A percentile compares a stretch with the other conserved stretches of the same genome.
Evolutionary conservation across 2,888 invertebrate species (phyloP).

Genomic region (Syrista parreyssii): DNA sequence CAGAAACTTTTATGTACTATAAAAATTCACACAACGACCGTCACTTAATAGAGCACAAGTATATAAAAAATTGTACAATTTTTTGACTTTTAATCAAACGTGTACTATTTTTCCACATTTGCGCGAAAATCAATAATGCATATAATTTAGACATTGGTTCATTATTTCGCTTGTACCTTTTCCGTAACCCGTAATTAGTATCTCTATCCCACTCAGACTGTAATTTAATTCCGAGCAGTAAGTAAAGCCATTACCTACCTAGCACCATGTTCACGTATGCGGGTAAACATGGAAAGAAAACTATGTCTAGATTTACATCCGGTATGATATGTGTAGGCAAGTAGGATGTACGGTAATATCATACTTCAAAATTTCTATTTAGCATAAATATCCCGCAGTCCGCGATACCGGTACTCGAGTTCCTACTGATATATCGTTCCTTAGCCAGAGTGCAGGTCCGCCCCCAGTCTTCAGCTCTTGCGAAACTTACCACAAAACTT

Average conservation of each 20-base stretch:
- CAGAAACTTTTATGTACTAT: too few relatives aligned
- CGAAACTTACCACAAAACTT: slow-evolving; percentile 37
- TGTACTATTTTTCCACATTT: neutral
- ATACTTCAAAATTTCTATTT: slow-evolving; percentile 57
- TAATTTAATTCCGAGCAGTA: neutral
- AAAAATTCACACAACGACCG: neutral
- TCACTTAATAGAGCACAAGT: neutral
- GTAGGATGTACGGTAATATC: slow-evolving; percentile 35
- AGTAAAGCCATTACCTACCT: neutral
- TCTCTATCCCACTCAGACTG: neutral
- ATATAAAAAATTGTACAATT: neutral
- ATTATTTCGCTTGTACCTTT: neutral
- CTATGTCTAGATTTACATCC: slow-evolving; percentile 14
- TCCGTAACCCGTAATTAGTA: neutral
- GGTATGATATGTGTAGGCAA: neutral
- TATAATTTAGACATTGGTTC: neutral
- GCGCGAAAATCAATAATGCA: neutral
- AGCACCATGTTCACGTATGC: neutral
- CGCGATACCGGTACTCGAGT: slow-evolving; percentile 37
- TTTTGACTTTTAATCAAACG: too few relatives aligned
- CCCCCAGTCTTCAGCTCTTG: neutral
- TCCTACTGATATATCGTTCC: slow-evolving; percentile 36
- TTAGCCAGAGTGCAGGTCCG: slow-evolving; percentile 22
- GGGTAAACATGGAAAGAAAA: neutral
- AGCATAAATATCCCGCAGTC: slow-evolving; percentile 54